Conservation (phyloP, 30 jellyfish, hydroid and myxozoan genomes). For the Clytia hemisphaerica region DNA sequence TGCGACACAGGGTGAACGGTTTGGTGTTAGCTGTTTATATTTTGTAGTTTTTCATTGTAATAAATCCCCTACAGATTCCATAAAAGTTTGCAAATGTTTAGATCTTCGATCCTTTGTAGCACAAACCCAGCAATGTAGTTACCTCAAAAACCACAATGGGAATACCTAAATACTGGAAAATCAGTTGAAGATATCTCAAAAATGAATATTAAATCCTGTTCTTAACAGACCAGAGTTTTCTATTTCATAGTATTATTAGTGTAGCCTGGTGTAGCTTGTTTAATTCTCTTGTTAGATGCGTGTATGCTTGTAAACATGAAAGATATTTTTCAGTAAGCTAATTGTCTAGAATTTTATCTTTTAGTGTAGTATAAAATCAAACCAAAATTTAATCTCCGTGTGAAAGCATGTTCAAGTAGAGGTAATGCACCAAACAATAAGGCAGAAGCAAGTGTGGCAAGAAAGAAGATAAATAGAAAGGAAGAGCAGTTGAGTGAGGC, state of each 20-base stretch:
- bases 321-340: too few relatives aligned
- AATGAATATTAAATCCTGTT: neutral
- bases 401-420: neutral
- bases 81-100: constrained; percentile 2
- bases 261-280: too few relatives aligned
- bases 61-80: neutral
- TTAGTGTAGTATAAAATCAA: too few relatives aligned
- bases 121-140: neutral
- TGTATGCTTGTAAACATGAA: too few relatives aligned
- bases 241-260: too few relatives aligned
- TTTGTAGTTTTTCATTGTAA: neutral
- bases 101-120: neutral
- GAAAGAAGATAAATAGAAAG: neutral
- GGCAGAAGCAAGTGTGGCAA: neutral
- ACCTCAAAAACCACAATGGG: constrained; percentile 15
- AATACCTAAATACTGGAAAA: neutral
- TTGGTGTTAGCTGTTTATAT: neutral
- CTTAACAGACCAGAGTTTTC: too few relatives aligned
- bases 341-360: too few relatives aligned
- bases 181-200: neutral
- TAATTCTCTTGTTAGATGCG: too few relatives aligned
- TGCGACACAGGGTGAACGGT: neutral
- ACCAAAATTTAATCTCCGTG: neutral
- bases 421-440: neutral
- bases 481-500: neutral